A percentile compares a stretch with the other conserved stretches of the same genome.
These are phyloP conservation scores for Stegophylla sp. DNA, from an alignment of 2,888 invertebrate genomes.

Conservation along the genomic window DNA sequence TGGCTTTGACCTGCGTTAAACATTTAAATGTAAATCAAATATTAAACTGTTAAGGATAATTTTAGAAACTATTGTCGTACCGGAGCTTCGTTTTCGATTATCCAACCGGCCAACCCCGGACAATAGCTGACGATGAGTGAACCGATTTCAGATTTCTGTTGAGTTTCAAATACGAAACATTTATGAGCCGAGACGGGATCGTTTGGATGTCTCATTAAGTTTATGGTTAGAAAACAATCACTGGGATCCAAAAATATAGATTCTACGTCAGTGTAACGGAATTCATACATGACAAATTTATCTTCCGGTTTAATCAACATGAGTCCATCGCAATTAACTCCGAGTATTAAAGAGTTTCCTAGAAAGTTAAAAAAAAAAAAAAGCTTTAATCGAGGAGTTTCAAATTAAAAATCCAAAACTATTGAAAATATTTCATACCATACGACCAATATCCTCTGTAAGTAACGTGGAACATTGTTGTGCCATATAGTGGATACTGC, in stretches of 20 bases:
- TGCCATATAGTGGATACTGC: slow-evolving; percentile 93
- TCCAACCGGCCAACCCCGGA: slow-evolving; percentile 81
- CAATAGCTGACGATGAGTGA: slow-evolving; percentile 91
- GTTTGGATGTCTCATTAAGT: slow-evolving; percentile 76
- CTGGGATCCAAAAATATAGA: slow-evolving; percentile 89
- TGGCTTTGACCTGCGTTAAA: slow-evolving; percentile 68
- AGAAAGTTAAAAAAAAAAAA: neutral
- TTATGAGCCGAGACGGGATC: slow-evolving; percentile 70
- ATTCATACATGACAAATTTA: slow-evolving; percentile 89
- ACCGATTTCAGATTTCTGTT: slow-evolving; percentile 89
- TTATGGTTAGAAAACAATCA: slow-evolving; percentile 89
- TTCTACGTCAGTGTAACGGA: slow-evolving; percentile 88
- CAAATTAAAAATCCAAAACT: neutral
- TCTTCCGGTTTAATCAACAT: slow-evolving; percentile 90
- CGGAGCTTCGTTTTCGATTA: slow-evolving; percentile 76
- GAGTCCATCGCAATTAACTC: slow-evolving; percentile 88
- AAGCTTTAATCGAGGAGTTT: neutral
- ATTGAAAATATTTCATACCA: slow-evolving; percentile 67
- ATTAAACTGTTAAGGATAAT: neutral
- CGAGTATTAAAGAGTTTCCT: slow-evolving; percentile 73
- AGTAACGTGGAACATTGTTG: slow-evolving; percentile 85
- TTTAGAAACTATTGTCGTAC: slow-evolving; percentile 64
- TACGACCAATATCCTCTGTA: slow-evolving; percentile 95
- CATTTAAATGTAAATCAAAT: neutral
- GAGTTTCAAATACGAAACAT: slow-evolving; percentile 91